Evolutionary conservation across 2,888 invertebrate species (phyloP).

Genomic region (Tetramorium bicarinatum): DNA sequence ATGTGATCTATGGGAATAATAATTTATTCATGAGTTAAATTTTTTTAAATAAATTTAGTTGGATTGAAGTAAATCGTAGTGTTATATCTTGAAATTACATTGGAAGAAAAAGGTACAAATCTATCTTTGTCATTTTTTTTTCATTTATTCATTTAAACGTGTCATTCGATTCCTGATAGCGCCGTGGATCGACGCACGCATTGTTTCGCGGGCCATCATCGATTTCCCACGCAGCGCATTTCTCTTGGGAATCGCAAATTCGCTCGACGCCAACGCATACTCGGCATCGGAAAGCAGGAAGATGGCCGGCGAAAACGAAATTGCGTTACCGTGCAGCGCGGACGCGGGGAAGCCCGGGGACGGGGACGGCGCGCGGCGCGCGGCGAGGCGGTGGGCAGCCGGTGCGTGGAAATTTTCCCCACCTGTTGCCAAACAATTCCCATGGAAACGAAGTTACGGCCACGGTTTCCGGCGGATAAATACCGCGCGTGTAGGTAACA

Average conservation of each 20-base stretch:
- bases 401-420: constrained; percentile 83
- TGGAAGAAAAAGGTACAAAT: neutral
- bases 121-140: neutral
- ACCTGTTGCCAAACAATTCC: constrained; percentile 86
- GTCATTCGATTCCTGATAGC: neutral
- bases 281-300: constrained; percentile 46
- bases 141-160: neutral
- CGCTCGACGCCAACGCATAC: constrained; percentile 19
- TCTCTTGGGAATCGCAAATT: constrained; percentile 51
- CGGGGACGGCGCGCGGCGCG: constrained; percentile 45
- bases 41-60: neutral
- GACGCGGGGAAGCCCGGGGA: constrained; percentile 20
- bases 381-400: constrained; percentile 64
- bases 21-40: constrained; percentile 13
- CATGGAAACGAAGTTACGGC: constrained; percentile 84
- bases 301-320: constrained; percentile 58
- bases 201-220: constrained; percentile 26
- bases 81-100: neutral
- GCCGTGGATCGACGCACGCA: neutral
- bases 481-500: constrained; percentile 57
- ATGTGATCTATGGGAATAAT: neutral
- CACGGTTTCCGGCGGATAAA: constrained; percentile 76
- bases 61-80: neutral
- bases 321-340: constrained; percentile 34
- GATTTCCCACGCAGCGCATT: constrained; percentile 27